phyloP scores from a whole-genome alignment of 2,888 invertebrate species.

The Rapana venosa region DNA sequence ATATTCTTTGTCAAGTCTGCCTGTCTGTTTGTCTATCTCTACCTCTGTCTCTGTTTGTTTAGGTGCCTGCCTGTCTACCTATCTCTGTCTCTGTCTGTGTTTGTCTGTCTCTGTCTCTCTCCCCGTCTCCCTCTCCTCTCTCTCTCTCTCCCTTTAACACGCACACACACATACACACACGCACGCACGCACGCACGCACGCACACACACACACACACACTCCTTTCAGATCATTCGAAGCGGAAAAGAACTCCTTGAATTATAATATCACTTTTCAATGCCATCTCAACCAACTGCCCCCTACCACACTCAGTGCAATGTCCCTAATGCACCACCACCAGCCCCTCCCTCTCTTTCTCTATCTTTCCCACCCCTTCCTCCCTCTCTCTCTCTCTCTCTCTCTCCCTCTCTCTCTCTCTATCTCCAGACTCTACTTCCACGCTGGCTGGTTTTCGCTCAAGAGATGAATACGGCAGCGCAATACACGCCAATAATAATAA shows the following conservation, averaged over 20 bases:
- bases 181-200: background rate
- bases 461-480: too few relatives aligned
- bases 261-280: too few relatives aligned
- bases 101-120: background rate
- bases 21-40: conserved; percentile 1
- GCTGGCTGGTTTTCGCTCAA: too few relatives aligned
- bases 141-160: background rate
- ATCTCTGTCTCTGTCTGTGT: background rate
- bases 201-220: conserved; percentile 13
- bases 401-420: background rate
- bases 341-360: background rate
- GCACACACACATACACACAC: conserved; percentile 3
- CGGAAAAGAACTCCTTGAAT: too few relatives aligned
- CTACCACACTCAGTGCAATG: too few relatives aligned
- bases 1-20: background rate
- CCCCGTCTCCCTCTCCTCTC: background rate
- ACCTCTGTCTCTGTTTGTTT: background rate
- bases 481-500: too few relatives aligned
- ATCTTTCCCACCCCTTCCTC: background rate
- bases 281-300: too few relatives aligned
- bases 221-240: background rate
- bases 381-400: background rate
- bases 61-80: too few relatives aligned
- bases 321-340: background rate
- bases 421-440: too few relatives aligned